Conservation (phyloP, 2,888 invertebrate species). For the Uropetala carovei region DNA sequence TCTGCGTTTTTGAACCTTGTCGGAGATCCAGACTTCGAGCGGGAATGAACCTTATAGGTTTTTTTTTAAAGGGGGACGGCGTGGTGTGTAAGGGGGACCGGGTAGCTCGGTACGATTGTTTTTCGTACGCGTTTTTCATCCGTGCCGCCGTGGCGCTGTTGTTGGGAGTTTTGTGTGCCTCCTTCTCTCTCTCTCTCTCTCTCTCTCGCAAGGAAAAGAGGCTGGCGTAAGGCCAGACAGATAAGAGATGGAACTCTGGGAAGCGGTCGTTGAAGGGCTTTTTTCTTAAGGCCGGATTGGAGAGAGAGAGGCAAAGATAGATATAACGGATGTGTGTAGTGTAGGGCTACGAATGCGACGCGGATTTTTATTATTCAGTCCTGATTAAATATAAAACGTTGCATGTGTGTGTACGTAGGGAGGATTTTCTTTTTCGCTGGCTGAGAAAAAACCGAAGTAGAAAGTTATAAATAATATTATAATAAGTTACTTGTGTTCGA, state of each 20-base stretch:
- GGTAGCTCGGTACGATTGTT: neutral
- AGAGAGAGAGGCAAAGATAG: neutral
- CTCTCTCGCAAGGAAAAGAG: neutral
- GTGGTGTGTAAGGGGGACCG: neutral
- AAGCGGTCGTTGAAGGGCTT: neutral
- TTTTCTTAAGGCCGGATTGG: neutral
- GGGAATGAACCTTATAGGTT: neutral
- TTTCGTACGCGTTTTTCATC: neutral
- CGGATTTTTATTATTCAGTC: constrained; percentile 7
- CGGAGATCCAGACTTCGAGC: neutral
- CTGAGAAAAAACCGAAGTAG: neutral
- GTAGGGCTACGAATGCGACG: neutral
- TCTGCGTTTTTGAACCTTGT: neutral
- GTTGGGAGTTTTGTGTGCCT: neutral
- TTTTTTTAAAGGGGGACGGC: neutral
- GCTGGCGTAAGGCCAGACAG: neutral
- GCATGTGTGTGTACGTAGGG: neutral
- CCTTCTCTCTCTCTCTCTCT: constrained; percentile 18
- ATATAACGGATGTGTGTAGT: neutral
- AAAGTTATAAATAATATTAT: no score
- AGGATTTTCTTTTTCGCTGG: neutral
- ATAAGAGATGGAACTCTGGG: constrained; percentile 25
- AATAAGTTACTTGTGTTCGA: no score
- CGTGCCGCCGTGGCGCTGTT: neutral
- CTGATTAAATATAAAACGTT: neutral